Evolutionary conservation across 2,888 invertebrate species (phyloP).

Genomic region (Drosophila phalerata): DNA sequence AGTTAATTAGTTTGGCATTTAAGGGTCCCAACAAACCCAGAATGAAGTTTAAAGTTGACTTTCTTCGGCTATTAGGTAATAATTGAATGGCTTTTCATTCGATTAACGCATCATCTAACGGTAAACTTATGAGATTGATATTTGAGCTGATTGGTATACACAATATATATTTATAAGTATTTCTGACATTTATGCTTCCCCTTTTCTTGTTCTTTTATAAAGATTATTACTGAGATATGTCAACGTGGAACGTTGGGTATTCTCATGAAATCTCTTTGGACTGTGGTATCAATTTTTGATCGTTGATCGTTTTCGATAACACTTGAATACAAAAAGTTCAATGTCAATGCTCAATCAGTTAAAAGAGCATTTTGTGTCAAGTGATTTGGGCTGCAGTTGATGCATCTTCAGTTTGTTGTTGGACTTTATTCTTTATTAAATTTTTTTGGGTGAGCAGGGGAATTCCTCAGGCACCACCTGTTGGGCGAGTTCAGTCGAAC

Average conservation of each 20-base stretch:
- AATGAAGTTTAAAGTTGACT: constrained; percentile 1
- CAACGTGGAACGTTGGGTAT: constrained; percentile 35
- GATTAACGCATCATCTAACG: constrained; percentile 73
- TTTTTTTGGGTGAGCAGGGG: background rate
- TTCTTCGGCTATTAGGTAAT: constrained; percentile 56
- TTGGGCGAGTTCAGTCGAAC: constrained; percentile 72
- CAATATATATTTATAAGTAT: constrained; percentile 17
- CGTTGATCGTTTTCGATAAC: constrained; percentile 39
- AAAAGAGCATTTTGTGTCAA: constrained; percentile 60
- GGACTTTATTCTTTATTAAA: background rate
- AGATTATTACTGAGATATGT: constrained; percentile 63
- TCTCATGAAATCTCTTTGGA: constrained; percentile 48
- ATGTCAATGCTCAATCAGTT: constrained; percentile 72
- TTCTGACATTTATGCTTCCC: constrained; percentile 40
- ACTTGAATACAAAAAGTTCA: constrained; percentile 61
- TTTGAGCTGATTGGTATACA: constrained; percentile 39
- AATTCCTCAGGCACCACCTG: constrained; percentile 61
- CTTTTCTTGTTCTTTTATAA: background rate
- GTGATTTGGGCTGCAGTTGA: constrained; percentile 54
- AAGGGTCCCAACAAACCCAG: constrained; percentile 22
- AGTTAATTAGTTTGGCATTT: constrained; percentile 64
- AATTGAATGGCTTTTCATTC: constrained; percentile 38
- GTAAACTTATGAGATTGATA: constrained; percentile 71
- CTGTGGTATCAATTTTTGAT: constrained; percentile 27
- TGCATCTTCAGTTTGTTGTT: constrained; percentile 39